Base-by-base conservation (phyloP, 2,797 vertebrate genomes). In the Enteromius argenteus region DNA sequence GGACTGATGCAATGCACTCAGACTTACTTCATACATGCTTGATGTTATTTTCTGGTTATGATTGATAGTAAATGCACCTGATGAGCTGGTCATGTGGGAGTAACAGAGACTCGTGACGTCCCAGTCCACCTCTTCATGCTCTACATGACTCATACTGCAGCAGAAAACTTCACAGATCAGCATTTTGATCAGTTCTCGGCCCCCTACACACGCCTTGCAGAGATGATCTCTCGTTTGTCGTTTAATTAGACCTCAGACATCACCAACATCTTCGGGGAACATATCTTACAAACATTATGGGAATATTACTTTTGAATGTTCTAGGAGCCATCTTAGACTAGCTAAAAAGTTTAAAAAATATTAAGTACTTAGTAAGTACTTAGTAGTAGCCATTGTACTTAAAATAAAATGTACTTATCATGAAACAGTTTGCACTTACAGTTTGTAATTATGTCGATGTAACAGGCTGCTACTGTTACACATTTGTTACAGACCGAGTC, bases 81-180 rank as follows among this genome's bases (percentile, higher is more conserved):
- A 14, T 32, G 14, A 42, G 74, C 17, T 4, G 19, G 30, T 79
- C 32, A 37, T 49, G 85, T 81, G 42, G 66, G 78, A 79, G 83
- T 58, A 21, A 35, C 17, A 27, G 49, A 56, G 46, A 77, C 56
- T 66, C 42, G 78, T 58, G 53, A 75, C 77, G 79, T 72, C 68
- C 74, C 17, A 44, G 37, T 79, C 79, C 82, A 17, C 87, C 87
- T 86, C 87, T 75, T 81, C 81, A 85, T 49, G 49, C 72, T n/a
- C 44, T 49, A 35, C 30, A 51, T 88, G 85, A 89, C 76, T 88
- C 78, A 84, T 78, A 56, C 79, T 87, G 81, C 83, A 85, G 85
- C 75, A 79, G 58, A 19, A 44, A 87, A 78, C 73, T 49, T 73
- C 77, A 86, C 53, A 42, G 14, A 81, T 88, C 85, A 86, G 87